Evolutionary conservation across 2,888 invertebrate species (phyloP).

Genomic region (Iphiclides podalirius): DNA sequence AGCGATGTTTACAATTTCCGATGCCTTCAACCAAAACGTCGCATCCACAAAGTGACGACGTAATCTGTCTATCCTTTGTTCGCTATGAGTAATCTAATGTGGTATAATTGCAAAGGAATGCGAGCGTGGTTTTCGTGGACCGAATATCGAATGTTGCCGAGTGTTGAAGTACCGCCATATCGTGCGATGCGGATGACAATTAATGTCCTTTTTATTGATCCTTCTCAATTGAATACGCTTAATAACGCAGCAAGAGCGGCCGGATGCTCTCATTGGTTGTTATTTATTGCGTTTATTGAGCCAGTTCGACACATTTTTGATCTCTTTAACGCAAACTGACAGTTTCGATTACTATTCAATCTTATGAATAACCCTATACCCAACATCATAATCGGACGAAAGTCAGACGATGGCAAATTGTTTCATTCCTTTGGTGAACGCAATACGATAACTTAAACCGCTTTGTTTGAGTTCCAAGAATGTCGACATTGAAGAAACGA

Average conservation of each 20-base stretch:
- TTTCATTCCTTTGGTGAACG: too few relatives aligned
- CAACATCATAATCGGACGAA: neutral
- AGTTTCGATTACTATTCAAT: too few relatives aligned
- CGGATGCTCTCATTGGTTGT: constrained; percentile 13
- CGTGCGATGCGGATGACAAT: constrained; percentile 49
- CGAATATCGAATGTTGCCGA: constrained; percentile 18
- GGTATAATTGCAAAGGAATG: constrained; percentile 11
- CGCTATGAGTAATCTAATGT: constrained; percentile 2
- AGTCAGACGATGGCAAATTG: neutral
- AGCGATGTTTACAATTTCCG: too few relatives aligned
- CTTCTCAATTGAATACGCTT: constrained; percentile 46
- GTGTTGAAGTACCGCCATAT: too few relatives aligned
- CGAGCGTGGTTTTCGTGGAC: constrained; percentile 14
- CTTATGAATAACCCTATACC: too few relatives aligned
- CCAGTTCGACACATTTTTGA: neutral
- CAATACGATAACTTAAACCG: too few relatives aligned
- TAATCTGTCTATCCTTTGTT: too few relatives aligned
- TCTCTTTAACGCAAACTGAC: neutral
- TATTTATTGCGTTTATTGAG: constrained; percentile 4
- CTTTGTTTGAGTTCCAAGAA: too few relatives aligned
- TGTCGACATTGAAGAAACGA: too few relatives aligned
- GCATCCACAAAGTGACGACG: too few relatives aligned
- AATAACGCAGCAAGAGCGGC: constrained; percentile 36
- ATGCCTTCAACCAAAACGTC: too few relatives aligned
- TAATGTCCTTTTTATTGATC: constrained; percentile 60